Conservation (phyloP, 2,888 invertebrate genomes). For the Aelia acuminata region DNA sequence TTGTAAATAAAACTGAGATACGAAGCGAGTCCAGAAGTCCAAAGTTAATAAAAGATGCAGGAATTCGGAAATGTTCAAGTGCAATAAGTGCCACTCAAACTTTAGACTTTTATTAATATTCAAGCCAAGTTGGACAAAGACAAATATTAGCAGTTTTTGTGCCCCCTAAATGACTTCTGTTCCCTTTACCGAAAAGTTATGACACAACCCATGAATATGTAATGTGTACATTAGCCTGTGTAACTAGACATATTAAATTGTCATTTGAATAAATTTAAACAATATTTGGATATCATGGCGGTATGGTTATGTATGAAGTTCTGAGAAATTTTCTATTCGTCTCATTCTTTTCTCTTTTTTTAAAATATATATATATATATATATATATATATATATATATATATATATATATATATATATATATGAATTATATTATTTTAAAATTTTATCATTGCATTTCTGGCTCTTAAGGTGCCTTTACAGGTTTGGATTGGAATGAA, state of each 20-base stretch:
- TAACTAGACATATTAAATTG: neutral
- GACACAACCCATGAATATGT: neutral
- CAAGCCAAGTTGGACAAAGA: neutral
- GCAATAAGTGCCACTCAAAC: slow-evolving; percentile 10
- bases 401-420: no score
- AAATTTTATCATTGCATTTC: no score
- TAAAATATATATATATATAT: no score
- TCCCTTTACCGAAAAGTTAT: slow-evolving; percentile 13
- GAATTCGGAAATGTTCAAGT: slow-evolving; percentile 4
- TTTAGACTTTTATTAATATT: slow-evolving; percentile 28
- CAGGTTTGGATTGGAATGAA: no score
- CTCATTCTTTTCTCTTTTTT: no score
- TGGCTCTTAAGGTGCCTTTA: no score
- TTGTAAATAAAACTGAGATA: slow-evolving; percentile 18
- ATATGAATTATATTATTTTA: no score
- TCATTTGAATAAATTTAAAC: slow-evolving; percentile 10
- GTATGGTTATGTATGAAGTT: neutral
- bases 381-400: no score
- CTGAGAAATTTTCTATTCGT: neutral
- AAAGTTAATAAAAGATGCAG: slow-evolving; percentile 32
- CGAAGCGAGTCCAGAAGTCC: neutral
- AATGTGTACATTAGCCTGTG: neutral
- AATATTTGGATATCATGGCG: neutral
- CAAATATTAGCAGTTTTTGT: slow-evolving; percentile 18
- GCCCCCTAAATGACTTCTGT: neutral